Conservation (phyloP, 2,797 vertebrate species). For the Acanthurus leucopareius region DNA sequence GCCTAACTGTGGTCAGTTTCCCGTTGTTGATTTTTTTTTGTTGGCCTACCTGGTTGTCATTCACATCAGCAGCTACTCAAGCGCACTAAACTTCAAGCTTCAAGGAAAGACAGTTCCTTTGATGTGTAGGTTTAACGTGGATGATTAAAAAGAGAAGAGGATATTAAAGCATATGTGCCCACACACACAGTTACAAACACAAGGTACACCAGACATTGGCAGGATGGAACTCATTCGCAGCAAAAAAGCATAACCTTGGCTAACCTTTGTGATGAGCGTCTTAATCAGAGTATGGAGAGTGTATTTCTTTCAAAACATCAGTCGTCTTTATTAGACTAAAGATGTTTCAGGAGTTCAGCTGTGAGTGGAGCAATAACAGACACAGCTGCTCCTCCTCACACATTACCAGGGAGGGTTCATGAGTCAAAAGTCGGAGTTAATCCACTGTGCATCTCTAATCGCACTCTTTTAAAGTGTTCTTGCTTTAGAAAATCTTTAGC, state of each 20-base stretch:
- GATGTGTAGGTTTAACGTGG: conserved; percentile 55
- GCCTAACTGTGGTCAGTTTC: conserved; percentile 62
- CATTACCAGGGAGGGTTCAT: conserved; percentile 32
- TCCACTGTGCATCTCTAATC: conserved; percentile 25
- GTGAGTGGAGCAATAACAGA: conserved; percentile 40
- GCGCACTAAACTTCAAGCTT: conserved; percentile 60
- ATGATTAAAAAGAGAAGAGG: conserved; percentile 66
- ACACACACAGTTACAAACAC: conserved; percentile 19
- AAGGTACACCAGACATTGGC: neutral
- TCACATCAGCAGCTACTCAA: conserved; percentile 60
- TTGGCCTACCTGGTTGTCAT: conserved; percentile 65
- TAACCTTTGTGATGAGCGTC: conserved; percentile 35
- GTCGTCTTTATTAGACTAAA: conserved; percentile 52
- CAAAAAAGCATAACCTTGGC: conserved; percentile 35
- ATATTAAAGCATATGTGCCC: conserved; percentile 46
- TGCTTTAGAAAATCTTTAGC: neutral
- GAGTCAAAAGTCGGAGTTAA: conserved; percentile 50
- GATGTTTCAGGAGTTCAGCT: conserved; percentile 39
- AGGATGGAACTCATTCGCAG: conserved; percentile 27
- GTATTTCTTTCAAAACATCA: conserved; percentile 44
- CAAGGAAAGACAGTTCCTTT: conserved; percentile 51
- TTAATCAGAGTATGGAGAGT: conserved; percentile 49
- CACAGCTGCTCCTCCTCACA: conserved; percentile 39
- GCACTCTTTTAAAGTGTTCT: conserved; percentile 12
- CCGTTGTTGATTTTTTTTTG: conserved; percentile 57